These are phyloP conservation scores for Ptychobarbus kaznakovi DNA, from an alignment of 2,797 vertebrate genomes.

Conservation along the genomic window DNA sequence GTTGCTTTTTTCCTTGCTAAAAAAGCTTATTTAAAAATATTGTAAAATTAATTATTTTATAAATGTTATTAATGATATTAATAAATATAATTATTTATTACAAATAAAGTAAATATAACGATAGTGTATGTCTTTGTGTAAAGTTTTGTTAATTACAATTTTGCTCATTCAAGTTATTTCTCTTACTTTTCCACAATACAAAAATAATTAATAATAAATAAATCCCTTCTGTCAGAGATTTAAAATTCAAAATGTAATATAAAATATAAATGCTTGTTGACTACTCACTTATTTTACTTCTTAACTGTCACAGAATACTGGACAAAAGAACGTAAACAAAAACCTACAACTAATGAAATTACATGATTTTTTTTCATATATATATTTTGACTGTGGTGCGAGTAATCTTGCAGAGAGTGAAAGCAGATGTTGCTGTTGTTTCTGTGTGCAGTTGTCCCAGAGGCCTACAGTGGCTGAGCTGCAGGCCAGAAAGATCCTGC, in stretches of 20 bases:
- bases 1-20: not conserved
- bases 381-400: not conserved
- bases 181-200: not conserved
- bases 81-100: no score
- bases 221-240: no score
- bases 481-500: conserved; percentile 92
- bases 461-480: conserved; percentile 96
- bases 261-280: not conserved
- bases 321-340: not conserved
- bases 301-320: not conserved
- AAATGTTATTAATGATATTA: no score
- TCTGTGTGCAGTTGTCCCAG: conserved; percentile 86
- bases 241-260: no score
- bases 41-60: no score
- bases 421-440: conserved; percentile 1
- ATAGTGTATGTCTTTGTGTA: not conserved
- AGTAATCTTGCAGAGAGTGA: not conserved
- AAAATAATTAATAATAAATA: no score
- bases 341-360: not conserved
- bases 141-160: not conserved
- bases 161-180: not conserved
- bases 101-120: not conserved
- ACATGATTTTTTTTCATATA: not conserved
- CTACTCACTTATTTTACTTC: not conserved
- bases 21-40: no score